Evolutionary conservation across 1,140 invertebrate species (phyloP), one percentile per base, ranked within the genome.

Genomic region (Medauroidea extradentata): DNA sequence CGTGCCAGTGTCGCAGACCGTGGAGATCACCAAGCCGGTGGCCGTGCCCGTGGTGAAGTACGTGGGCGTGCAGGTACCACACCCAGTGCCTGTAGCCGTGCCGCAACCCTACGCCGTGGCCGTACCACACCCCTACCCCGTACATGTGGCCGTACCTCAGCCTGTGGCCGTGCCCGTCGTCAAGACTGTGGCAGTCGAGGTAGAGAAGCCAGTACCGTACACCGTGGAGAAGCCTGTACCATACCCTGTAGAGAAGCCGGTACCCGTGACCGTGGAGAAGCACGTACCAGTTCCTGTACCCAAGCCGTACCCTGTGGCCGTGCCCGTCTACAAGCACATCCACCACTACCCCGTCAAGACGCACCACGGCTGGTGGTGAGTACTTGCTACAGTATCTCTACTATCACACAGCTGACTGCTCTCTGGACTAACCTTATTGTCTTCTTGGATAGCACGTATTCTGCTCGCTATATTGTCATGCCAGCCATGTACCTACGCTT

Each of bases 291-390:
- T 89, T 24, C 83, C 86, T 23, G 83, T 89, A 64, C 84, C 85
- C 14, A 88, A 88, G 73, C 87, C 87, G 21, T 89, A 89, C 72
- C 84, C 87, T 44, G 87, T 89, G 53, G 86, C 87, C 63, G 84
- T 87, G 16, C 87, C 87, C 4, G 85, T 89, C 46, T 90, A 89
- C 78, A 89, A 89, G 73, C 87, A 89, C 73, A 84, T 90, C 63
- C 86, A 88, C 76, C 86, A 87, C 68, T 84, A 87, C 71, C 81
- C 34, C 24, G 21, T 16, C 0, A 13, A 43, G 23, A 14, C 29
- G 2, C 19, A 41, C n/a, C 25, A 44, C 18, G 58, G 58, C 21
- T 49, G 56, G 56, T 25, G 23, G 9, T 34, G 29, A 34, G 29
- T 34, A 11, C 11, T 11, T n/a, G n/a, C n/a, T n/a, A n/a, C n/a